These are phyloP conservation scores for Clistopyga incitator DNA, from an alignment of 2,888 invertebrate species.

Conservation along the genomic window DNA sequence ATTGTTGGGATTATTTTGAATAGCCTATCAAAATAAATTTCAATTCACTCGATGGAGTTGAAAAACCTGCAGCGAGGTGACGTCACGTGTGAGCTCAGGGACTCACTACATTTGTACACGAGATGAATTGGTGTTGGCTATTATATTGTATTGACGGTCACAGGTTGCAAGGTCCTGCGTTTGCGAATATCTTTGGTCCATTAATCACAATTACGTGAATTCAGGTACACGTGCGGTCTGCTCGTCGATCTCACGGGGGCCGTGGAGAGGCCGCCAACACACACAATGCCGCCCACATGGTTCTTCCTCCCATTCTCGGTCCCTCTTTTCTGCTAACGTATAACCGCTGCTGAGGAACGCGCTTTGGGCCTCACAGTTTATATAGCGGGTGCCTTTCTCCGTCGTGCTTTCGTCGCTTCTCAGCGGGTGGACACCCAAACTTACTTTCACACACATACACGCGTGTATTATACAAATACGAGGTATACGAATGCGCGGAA, in stretches of 20 bases:
- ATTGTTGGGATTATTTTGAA: too few species aligned
- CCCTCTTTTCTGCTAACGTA: constrained; percentile 32
- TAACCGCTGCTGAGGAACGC: constrained; percentile 9
- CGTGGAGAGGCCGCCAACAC: constrained; percentile 67
- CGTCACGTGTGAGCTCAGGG: neutral
- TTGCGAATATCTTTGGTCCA: constrained; percentile 71
- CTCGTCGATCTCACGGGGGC: constrained; percentile 49
- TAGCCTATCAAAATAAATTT: too few species aligned
- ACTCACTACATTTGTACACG: neutral
- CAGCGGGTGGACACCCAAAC: constrained; percentile 69
- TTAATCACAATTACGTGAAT: constrained; percentile 83
- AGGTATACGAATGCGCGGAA: constrained; percentile 49
- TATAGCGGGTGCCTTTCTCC: constrained; percentile 34
- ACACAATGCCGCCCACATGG: constrained; percentile 76
- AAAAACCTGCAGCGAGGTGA: neutral
- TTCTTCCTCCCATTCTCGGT: constrained; percentile 14
- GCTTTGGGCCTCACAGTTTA: constrained; percentile 2
- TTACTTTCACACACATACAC: constrained; percentile 22
- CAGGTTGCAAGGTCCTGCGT: constrained; percentile 71
- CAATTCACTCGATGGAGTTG: neutral
- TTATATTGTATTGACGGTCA: constrained; percentile 67
- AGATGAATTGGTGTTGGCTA: constrained; percentile 47
- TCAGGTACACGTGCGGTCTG: constrained; percentile 74
- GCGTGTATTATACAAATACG: constrained; percentile 8
- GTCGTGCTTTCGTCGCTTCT: constrained; percentile 67